Conservation (phyloP, 2,797 vertebrate genomes). For the Loris lydekkerianus region DNA sequence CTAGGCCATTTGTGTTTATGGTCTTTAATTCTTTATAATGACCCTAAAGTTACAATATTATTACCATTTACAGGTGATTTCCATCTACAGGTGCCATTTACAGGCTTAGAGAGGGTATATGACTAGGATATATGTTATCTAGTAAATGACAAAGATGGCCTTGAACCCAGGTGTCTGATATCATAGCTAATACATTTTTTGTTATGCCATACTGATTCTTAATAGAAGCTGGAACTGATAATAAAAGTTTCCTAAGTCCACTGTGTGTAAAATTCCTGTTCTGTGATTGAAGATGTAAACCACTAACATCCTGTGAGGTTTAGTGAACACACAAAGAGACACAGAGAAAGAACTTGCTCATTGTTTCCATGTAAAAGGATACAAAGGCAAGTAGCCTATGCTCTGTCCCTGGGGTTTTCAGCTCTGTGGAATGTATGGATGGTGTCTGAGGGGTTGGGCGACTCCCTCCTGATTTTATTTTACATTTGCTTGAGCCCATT, state of each 20-base stretch:
- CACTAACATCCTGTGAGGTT: neutral
- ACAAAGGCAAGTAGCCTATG: neutral
- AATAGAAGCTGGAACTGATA: neutral
- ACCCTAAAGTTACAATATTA: neutral
- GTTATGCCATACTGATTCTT: neutral
- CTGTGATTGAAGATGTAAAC: neutral
- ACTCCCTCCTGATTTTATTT: neutral
- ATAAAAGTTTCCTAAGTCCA: neutral
- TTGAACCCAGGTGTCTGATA: neutral
- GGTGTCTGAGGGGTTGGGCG: neutral
- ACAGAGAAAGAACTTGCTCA: neutral
- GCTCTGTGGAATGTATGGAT: neutral
- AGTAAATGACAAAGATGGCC: neutral
- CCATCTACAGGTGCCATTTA: neutral
- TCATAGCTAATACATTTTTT: neutral
- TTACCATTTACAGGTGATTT: neutral
- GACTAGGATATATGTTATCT: neutral
- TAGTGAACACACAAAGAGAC: neutral
- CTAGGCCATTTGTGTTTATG: neutral
- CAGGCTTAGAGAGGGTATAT: neutral
- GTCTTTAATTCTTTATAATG: neutral
- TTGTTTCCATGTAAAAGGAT: neutral
- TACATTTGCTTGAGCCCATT: constrained; percentile 49
- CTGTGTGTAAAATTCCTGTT: neutral
- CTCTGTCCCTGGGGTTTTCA: neutral